These are phyloP conservation scores for Tipula unca DNA, from an alignment of 2,888 invertebrate genomes.

Conservation along the genomic window DNA sequence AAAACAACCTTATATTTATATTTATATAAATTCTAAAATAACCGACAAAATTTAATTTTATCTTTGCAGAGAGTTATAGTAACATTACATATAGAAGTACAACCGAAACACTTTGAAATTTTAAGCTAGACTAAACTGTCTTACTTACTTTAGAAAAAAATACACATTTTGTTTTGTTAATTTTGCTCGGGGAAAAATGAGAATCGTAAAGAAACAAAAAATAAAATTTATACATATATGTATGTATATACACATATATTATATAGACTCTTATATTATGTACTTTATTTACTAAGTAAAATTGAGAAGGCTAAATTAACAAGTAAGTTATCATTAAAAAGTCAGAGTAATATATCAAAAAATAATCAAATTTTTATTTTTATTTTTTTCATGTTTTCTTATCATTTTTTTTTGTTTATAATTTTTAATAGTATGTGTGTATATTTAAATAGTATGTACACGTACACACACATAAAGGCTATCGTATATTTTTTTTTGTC, in stretches of 20 bases:
- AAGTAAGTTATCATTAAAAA: constrained; percentile 17
- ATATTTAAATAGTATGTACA: background rate
- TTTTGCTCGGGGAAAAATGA: constrained; percentile 3
- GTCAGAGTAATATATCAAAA: constrained; percentile 18
- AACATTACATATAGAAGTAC: background rate
- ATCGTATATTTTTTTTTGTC: background rate
- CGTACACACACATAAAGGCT: background rate
- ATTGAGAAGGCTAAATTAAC: constrained; percentile 10
- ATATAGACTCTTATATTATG: background rate
- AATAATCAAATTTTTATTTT: background rate
- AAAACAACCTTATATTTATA: background rate
- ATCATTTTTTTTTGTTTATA: background rate
- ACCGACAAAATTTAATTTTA: background rate
- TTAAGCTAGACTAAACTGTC: constrained; percentile 8
- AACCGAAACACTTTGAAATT: background rate
- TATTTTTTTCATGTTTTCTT: background rate
- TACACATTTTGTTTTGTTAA: background rate
- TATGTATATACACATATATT: background rate
- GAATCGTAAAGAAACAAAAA: constrained; percentile 8
- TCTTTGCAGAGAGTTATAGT: background rate
- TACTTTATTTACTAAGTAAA: background rate
- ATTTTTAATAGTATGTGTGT: background rate
- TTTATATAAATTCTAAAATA: background rate
- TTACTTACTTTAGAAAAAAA: background rate
- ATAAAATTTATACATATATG: background rate